A percentile compares a stretch with the other conserved stretches of the same genome.
Evolutionary conservation across 2,113 vertebrate species (phyloP).

Genomic region (Hydrolagus affinis): DNA sequence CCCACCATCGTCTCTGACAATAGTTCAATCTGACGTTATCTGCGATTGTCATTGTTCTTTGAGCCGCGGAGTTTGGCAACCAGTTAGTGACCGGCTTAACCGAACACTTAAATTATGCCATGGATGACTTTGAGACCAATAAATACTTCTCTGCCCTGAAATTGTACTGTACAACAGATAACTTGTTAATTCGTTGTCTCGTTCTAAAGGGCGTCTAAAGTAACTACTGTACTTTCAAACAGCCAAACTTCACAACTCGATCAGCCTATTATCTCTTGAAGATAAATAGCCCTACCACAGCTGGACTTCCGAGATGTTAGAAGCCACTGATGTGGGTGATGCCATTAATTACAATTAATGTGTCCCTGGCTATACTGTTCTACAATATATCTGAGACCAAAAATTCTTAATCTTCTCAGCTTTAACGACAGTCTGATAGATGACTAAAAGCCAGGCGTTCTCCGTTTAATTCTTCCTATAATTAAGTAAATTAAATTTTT

Average conservation of each 20-base stretch:
- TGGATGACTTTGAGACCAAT: no score
- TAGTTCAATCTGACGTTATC: no score
- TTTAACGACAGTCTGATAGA: slow-evolving; percentile 28
- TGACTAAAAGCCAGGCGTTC: slow-evolving; percentile 1
- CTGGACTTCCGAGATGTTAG: slow-evolving; percentile 2
- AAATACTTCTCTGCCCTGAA: no score
- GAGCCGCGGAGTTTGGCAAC: no score
- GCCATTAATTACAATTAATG: slow-evolving; percentile 29
- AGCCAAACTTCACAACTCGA: background rate
- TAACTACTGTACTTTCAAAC: slow-evolving; percentile 15
- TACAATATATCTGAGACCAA: background rate
- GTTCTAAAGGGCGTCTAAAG: no score
- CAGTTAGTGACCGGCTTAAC: no score
- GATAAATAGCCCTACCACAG: background rate
- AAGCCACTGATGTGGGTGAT: slow-evolving; percentile 1
- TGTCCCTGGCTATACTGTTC: background rate
- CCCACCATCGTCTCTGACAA: background rate
- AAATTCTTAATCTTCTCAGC: background rate
- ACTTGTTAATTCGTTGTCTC: no score
- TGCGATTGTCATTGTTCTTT: no score
- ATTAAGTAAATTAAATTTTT: slow-evolving; percentile 27
- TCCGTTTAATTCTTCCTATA: slow-evolving; percentile 27
- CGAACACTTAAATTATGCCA: no score
- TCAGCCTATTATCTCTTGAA: background rate
- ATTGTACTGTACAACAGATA: no score